phyloP scores from a whole-genome alignment of 2,797 vertebrate species.

The Anas capensis region DNA sequence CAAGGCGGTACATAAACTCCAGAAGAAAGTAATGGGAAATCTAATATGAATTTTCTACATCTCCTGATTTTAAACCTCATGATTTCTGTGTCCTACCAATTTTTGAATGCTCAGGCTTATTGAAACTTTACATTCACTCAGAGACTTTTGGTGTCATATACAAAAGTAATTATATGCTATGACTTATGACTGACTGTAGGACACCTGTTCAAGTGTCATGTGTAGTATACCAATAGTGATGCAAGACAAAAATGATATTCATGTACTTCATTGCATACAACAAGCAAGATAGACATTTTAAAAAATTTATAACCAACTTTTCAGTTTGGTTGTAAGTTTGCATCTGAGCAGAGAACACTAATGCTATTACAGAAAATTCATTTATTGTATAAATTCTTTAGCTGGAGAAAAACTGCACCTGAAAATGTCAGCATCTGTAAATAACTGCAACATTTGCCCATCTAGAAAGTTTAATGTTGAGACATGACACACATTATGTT shows the following conservation, averaged over 20 bases:
- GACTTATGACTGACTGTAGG: rapidly evolving
- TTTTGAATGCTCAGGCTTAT: not conserved
- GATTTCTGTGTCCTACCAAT: not conserved
- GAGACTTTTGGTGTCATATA: not conserved
- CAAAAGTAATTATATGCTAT: not conserved
- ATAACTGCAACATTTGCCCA: not conserved
- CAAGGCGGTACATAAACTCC: not conserved
- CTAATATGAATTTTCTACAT: not conserved
- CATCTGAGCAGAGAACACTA: not conserved
- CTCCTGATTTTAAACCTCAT: not conserved
- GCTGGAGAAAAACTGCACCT: not conserved
- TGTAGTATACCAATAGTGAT: not conserved
- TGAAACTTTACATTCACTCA: not conserved
- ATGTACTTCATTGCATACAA: not conserved
- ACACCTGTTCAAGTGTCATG: not conserved
- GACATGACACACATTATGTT: not conserved
- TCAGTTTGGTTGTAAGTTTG: not conserved
- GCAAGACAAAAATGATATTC: not conserved
- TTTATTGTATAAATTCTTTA: not conserved
- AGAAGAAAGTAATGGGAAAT: not conserved
- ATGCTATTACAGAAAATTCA: not conserved
- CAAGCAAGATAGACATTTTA: not conserved
- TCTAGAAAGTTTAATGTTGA: not conserved
- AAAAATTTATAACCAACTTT: not conserved
- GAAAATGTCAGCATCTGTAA: not conserved